Conservation (phyloP, 2,888 invertebrate genomes). For the Perithous albicinctus region DNA sequence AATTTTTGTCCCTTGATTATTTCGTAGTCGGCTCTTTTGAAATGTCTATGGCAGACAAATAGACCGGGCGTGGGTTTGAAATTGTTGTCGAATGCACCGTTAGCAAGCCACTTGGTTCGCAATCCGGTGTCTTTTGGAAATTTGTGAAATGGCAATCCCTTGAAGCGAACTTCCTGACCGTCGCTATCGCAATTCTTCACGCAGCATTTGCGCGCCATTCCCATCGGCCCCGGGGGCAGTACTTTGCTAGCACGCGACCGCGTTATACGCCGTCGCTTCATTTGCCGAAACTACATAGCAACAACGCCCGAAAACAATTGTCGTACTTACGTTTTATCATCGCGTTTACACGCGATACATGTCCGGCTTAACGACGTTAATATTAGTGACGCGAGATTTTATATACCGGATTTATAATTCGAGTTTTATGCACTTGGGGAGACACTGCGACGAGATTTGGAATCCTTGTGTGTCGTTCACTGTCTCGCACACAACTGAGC, state of each 20-base stretch:
- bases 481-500: conserved; percentile 31
- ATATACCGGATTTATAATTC: neutral
- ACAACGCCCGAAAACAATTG: conserved; percentile 54
- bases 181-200: conserved; percentile 88
- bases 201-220: conserved; percentile 89
- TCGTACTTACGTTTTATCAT: conserved; percentile 23
- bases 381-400: neutral
- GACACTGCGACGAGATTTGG: conserved; percentile 21
- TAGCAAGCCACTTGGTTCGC: conserved; percentile 88
- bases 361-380: neutral
- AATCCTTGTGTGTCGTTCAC: conserved; percentile 24
- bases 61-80: conserved; percentile 87
- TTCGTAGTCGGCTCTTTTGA: conserved; percentile 90
- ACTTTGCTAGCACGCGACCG: conserved; percentile 75
- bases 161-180: conserved; percentile 87
- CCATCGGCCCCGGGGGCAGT: conserved; percentile 73
- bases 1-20: conserved; percentile 90
- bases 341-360: neutral
- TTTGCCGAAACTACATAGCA: conserved; percentile 76
- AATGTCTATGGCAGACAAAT: conserved; percentile 91
- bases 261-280: conserved; percentile 76
- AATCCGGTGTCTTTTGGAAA: conserved; percentile 89
- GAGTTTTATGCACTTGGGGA: neutral
- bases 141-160: conserved; percentile 91
- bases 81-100: conserved; percentile 87